Conservation (phyloP, 2,888 invertebrate species). For the Dynastes tityus region DNA sequence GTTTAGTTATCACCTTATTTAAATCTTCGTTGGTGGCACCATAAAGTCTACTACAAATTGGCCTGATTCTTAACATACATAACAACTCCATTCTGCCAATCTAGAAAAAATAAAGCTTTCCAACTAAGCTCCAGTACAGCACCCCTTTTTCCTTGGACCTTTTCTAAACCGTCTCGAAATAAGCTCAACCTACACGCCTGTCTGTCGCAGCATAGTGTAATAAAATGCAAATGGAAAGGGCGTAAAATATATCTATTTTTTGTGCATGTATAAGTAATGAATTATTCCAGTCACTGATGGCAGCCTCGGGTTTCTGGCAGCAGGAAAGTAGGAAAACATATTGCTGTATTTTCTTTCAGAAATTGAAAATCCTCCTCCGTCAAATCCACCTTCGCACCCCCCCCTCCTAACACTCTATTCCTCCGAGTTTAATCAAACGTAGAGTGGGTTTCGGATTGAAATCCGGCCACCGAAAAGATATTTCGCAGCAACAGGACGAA, state of each 20-base stretch:
- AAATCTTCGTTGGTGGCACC: too few relatives aligned
- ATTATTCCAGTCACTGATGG: slow-evolving; percentile 32
- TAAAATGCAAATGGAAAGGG: slow-evolving; percentile 35
- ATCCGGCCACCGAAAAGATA: slow-evolving; percentile 2
- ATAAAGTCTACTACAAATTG: too few relatives aligned
- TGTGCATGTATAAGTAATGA: slow-evolving; percentile 36
- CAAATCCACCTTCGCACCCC: not conserved
- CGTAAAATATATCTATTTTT: slow-evolving; percentile 29
- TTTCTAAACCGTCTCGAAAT: not conserved
- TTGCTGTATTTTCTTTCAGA: slow-evolving; percentile 42
- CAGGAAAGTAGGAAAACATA: slow-evolving; percentile 4
- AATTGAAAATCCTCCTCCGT: slow-evolving; percentile 24
- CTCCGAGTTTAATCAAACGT: slow-evolving; percentile 36
- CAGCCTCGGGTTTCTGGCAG: not conserved
- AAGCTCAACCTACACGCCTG: too few relatives aligned
- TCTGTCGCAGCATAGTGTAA: slow-evolving; percentile 19
- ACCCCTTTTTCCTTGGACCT: not conserved
- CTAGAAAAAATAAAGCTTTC: too few relatives aligned
- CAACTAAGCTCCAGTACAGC: too few relatives aligned
- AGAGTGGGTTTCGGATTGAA: slow-evolving; percentile 40
- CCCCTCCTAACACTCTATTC: slow-evolving; percentile 15
- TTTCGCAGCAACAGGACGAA: slow-evolving; percentile 3
- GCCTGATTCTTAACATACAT: too few relatives aligned
- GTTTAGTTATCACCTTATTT: not conserved
- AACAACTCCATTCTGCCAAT: too few relatives aligned